Base-by-base conservation (phyloP, 2,888 invertebrate genomes). In the Acleris holmiana region DNA sequence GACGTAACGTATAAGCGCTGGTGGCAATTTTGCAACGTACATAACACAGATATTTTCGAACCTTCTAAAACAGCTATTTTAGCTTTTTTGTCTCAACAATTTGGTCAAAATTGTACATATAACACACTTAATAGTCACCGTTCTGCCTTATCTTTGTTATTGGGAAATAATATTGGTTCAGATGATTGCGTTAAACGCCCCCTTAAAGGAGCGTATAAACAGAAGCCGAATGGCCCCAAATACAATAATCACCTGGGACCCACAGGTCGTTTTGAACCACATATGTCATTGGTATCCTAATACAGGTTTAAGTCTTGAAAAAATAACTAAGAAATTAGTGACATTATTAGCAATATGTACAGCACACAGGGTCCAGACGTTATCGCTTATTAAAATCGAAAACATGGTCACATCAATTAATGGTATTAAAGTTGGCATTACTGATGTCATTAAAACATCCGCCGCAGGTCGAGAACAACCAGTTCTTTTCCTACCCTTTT, bases 141-240 rank as follows among this genome's bases (percentile, higher is more conserved):
- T 41, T 70, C 68, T 4, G 68, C 69, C 6, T 48, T 69, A 17
- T 63, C 68, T 5, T n/a, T 61, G 23, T 17, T 69, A 13, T 55
- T 70, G 15, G 63, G 55, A 18, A 55, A 41, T 5, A 25, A 51
- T 19, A 17, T 67, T n/a, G 55, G 57, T 29, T 17, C 44, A 17
- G 44, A 63, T 55, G 41, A 44, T 2, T 23, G 25, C 7, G 49
- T 67, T 2, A 68, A 68, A 8, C 48, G 71, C 0, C 71, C 71
- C 48, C 46, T 74, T 15, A 73, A 71, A 35, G 69, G 72, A 0
- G 66, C 67, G 15, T 73, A 57, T 51, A 59, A 56, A 29, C 21
- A 51, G 13, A 61, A 35, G 10, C 67, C 67, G 2, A 60, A 60
- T 5, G 44, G 17, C 0, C 67, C 61, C 6, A 63, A 64, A 54